Base-by-base conservation (phyloP, 2,113 vertebrate species). In the Psammodynastes pulverulentus region DNA sequence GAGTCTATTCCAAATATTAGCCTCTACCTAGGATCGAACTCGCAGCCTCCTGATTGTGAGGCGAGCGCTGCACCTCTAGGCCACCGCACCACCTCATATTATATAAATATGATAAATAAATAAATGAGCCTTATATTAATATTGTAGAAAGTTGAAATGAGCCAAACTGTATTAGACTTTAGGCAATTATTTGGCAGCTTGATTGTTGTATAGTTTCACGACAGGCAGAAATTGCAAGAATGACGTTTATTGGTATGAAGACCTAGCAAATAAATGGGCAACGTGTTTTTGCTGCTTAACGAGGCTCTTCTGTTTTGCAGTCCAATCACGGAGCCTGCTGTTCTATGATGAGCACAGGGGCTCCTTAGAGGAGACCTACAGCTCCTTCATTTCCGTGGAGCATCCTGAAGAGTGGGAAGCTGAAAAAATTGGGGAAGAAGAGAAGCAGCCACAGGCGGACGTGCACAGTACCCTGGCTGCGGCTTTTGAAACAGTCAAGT, bases 321-420 rank as follows among this genome's bases (percentile, higher is more conserved):
- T 99, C 97, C 99, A 98, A 12, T 99, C 99, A 91, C 98, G 99
- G 93, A 99, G 98, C 97, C 98, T 99, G 92, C 98, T 99, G 96
- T 99, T 99, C 98, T 99, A 98, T 51, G 98, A 99, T 2, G 98
- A 99, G 91, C 98, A 97, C 46, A 95, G 98, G 90, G 95, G 98
- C 94, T 98, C 98, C 0, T 96, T 98, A 97, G 98, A 99, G 96
- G 98, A 99, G 88, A 95, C 97, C 93, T 98, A 95, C 91, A 95
- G 97, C 39, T 95, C 98, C 92, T 96, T 97, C 94, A 96, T 98
- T 95, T 97, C 98, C 3, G 93, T 98, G 95, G 98, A 98, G 92
- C 97, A 96, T 94, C 97, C 97, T 7, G 98, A 98, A 84, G 95
- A 97, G 43, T 98, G 98, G 98, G 98, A 98, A 58, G 95, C 97